Evolutionary conservation across 2,888 invertebrate genomes (phyloP).

Genomic region (Sycophila texana): DNA sequence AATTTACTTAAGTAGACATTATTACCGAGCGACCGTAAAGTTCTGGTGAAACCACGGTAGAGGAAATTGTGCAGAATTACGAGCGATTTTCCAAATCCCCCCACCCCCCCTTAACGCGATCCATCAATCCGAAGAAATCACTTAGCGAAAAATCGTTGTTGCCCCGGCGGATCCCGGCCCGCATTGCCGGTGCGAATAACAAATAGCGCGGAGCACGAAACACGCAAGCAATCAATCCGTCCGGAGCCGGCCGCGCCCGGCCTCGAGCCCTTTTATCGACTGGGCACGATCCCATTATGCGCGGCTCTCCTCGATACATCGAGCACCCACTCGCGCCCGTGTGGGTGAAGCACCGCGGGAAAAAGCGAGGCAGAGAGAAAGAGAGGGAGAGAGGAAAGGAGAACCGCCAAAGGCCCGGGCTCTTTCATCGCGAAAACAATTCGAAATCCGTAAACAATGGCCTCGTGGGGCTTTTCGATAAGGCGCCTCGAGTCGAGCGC

Average conservation of each 20-base stretch:
- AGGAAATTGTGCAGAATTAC: no score
- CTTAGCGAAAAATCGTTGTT: no score
- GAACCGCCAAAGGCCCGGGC: neutral
- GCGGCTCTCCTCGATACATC: neutral
- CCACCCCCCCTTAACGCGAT: no score
- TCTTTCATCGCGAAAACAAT: constrained; percentile 5
- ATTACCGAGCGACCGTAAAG: no score
- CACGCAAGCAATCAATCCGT: constrained; percentile 1
- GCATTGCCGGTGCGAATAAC: no score
- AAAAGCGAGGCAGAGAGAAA: neutral
- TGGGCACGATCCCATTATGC: neutral
- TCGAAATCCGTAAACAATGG: constrained; percentile 3
- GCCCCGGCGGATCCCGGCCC: no score
- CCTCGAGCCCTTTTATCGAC: neutral
- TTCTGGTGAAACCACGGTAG: no score
- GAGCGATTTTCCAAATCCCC: no score
- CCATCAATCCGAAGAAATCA: no score
- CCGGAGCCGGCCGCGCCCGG: neutral
- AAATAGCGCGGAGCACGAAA: neutral
- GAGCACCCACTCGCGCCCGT: neutral
- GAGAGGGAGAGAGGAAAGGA: neutral
- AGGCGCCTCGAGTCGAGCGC: constrained; percentile 7
- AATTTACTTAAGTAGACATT: no score
- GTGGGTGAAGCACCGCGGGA: neutral
- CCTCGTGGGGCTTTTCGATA: neutral